A percentile compares a stretch with the other conserved stretches of the same genome.
These are phyloP conservation scores for Rynchops niger DNA, from an alignment of 2,113 vertebrate species.

Conservation along the genomic window DNA sequence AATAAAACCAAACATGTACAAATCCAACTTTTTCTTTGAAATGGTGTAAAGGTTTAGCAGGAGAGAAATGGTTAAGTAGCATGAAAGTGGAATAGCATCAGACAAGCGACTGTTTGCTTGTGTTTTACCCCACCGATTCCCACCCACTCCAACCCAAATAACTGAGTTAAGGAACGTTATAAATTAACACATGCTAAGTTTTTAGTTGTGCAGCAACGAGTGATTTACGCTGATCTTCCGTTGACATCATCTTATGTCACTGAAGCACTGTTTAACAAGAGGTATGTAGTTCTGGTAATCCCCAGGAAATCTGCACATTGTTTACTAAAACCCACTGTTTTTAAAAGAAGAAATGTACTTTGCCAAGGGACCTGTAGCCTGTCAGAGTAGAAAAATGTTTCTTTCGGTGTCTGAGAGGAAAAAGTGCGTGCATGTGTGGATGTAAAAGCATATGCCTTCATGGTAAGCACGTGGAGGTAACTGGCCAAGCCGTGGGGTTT, in stretches of 20 bases:
- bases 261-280: neutral
- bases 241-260: neutral
- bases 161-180: neutral
- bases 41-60: neutral
- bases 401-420: neutral
- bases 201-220: neutral
- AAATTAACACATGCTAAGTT: neutral
- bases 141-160: neutral
- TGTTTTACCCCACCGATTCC: neutral
- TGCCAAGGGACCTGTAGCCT: neutral
- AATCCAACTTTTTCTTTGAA: neutral
- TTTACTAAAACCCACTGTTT: neutral
- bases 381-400: neutral
- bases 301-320: neutral
- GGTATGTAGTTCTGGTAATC: slow-evolving; percentile 12
- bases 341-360: neutral
- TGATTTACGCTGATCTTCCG: neutral
- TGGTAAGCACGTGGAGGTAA: neutral
- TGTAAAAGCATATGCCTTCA: neutral
- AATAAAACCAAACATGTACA: neutral
- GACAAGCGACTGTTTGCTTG: neutral
- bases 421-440: accelerated
- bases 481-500: neutral
- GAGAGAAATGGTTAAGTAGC: neutral
- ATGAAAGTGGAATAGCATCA: neutral